Evolutionary conservation across 2,888 invertebrate genomes (phyloP).

Genomic region (Drosophila lutescens): DNA sequence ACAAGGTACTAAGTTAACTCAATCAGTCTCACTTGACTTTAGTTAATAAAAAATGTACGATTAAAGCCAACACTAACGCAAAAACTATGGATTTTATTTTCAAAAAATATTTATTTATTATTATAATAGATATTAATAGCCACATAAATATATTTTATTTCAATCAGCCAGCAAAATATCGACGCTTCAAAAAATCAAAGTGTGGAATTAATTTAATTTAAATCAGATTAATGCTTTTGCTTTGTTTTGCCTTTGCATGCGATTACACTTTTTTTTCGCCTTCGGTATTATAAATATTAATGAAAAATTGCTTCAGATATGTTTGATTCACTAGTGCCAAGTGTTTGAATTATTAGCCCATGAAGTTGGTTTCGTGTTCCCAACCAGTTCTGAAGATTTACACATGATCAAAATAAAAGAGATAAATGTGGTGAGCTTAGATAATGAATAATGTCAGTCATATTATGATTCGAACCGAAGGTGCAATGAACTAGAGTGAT

Average conservation of each 20-base stretch:
- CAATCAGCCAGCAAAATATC: conserved; percentile 6
- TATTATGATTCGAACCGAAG: conserved; percentile 17
- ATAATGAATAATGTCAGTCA: conserved; percentile 31
- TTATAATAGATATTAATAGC: conserved; percentile 1
- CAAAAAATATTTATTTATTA: conserved; percentile 27
- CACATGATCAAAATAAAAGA: conserved; percentile 21
- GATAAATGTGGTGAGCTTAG: conserved; percentile 14
- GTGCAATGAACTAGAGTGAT: conserved; percentile 32
- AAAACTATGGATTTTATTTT: conserved; percentile 4
- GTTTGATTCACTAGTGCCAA: conserved; percentile 35
- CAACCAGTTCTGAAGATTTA: conserved; percentile 39
- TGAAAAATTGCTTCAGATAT: conserved; percentile 25
- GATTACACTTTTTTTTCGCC: conserved; percentile 26
- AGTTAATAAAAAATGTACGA: conserved; percentile 9
- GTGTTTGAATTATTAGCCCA: conserved; percentile 34
- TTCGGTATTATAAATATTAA: conserved; percentile 41
- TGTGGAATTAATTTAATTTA: conserved; percentile 35
- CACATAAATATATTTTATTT: background rate
- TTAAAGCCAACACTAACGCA: background rate
- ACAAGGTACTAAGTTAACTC: background rate
- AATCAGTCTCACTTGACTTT: background rate
- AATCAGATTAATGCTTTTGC: conserved; percentile 27
- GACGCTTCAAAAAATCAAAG: conserved; percentile 13
- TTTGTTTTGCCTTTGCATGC: conserved; percentile 22
- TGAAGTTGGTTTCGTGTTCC: conserved; percentile 24